These are phyloP conservation scores for Aproaerema taeniolella DNA, from an alignment of 2,888 invertebrate genomes.

Conservation along the genomic window DNA sequence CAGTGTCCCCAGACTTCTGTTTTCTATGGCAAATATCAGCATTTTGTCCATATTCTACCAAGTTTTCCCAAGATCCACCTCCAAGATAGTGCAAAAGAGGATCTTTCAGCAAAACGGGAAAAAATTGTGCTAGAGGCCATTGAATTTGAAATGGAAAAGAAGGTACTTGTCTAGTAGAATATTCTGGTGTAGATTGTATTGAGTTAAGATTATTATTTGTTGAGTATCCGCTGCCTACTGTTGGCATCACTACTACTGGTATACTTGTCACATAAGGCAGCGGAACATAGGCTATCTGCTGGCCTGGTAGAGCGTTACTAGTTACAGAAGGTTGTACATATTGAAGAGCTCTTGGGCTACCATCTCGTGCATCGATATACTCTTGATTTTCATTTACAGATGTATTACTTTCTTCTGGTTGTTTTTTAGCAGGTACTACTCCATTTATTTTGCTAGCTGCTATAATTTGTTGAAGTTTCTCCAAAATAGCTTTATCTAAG, in stretches of 20 bases:
- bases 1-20: conserved; percentile 37
- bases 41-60: conserved; percentile 77
- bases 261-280: conserved; percentile 47
- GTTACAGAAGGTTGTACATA: conserved; percentile 12
- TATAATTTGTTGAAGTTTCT: conserved; percentile 58
- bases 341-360: conserved; percentile 27
- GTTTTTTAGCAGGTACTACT: conserved; percentile 18
- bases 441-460: conserved; percentile 48
- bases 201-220: conserved; percentile 29
- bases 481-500: conserved; percentile 50
- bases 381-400: conserved; percentile 30
- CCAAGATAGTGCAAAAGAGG: conserved; percentile 69
- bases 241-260: conserved; percentile 49
- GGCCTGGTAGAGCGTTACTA: neutral
- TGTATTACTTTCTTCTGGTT: conserved; percentile 31
- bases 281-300: conserved; percentile 22
- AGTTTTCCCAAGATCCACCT: conserved; percentile 70
- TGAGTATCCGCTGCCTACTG: conserved; percentile 22
- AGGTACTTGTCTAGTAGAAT: conserved; percentile 39
- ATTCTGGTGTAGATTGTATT: conserved; percentile 30
- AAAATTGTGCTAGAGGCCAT: conserved; percentile 73
- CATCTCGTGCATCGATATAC: conserved; percentile 32
- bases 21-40: conserved; percentile 70
- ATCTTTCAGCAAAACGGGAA: conserved; percentile 77
- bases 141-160: conserved; percentile 43